Evolutionary conservation across 2,113 vertebrate genomes (phyloP), one percentile per base, ranked within the genome.

Genomic region (Bujurquina vittata): DNA sequence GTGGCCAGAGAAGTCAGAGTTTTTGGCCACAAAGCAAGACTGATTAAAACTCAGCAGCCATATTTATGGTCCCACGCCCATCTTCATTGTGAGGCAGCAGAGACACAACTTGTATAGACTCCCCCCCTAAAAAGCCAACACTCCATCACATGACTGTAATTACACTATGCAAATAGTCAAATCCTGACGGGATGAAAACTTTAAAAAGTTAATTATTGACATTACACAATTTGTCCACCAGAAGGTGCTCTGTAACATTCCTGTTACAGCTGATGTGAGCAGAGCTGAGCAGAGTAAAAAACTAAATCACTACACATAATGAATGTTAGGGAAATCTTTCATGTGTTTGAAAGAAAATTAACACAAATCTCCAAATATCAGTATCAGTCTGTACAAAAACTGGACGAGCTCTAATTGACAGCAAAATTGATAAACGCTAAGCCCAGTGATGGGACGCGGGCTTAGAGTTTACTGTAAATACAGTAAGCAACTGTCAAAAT

Each of bases 41-140:
- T 29, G 23, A 69, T 0, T 69, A 69, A 26, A 49, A 43, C 40
- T 69, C 0, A 0, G 63, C 1, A 49, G 40, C 40, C 26, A 23
- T 26, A 20, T 69, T 20, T 43, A 69, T 69, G 63, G 0, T 0
- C 43, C 43, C 17, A 46, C 49, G 17, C 0, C 49, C 26, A 23
- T 20, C 37, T 49, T 46, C 46, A 69, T 5, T 69, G 49, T 23
- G 23, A 20, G 43, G 1, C 9, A 23, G 22, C 10, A 46, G 37
- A 14, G 43, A 49, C 14, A 15, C 43, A 15, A 37, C 43, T 49
- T 49, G 3, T 14, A 46, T 14, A 1, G 11, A 15, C 12, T 46
- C 43, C 14, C 43, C 37, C 33, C 35, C 8, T 1, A 40, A 40
- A 40, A 40, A 10, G 10, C 2, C 37, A 40, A 7, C 7, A 37